Conservation (phyloP, 2,113 vertebrate species). For the Gopherus flavomarginatus region DNA sequence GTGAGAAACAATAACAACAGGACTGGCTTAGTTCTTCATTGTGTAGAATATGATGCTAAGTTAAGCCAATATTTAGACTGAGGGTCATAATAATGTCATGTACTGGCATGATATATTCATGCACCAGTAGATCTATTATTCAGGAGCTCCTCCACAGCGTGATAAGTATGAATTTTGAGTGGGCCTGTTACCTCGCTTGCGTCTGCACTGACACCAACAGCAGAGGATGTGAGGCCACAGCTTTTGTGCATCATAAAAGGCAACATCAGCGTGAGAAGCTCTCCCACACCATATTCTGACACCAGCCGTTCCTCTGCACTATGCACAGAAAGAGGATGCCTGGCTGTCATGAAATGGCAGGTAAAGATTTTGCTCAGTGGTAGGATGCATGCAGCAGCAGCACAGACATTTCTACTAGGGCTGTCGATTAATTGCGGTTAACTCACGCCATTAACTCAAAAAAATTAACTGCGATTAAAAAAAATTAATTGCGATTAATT, state of each 20-base stretch:
- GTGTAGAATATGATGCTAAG: not conserved
- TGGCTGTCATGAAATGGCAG: not conserved
- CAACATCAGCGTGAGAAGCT: not conserved
- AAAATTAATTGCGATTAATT: no score
- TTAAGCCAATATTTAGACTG: no score
- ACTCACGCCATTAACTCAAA: no score
- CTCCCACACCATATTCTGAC: not conserved
- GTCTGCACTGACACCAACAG: not conserved
- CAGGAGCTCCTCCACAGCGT: not conserved
- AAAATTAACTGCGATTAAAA: no score
- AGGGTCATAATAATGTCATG: not conserved
- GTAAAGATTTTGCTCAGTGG: accelerated
- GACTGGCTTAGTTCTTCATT: accelerated
- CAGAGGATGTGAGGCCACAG: not conserved
- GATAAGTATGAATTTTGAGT: accelerated
- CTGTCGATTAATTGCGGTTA: no score
- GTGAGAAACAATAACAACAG: accelerated
- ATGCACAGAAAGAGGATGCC: not conserved
- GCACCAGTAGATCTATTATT: accelerated
- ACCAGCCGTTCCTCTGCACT: not conserved
- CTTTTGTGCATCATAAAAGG: not conserved
- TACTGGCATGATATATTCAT: no score
- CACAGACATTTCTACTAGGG: no score
- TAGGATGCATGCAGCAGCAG: accelerated
- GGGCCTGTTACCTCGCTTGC: accelerated